These are phyloP conservation scores for Drosophila mettleri DNA, from an alignment of 2,888 invertebrate species.

Conservation along the genomic window DNA sequence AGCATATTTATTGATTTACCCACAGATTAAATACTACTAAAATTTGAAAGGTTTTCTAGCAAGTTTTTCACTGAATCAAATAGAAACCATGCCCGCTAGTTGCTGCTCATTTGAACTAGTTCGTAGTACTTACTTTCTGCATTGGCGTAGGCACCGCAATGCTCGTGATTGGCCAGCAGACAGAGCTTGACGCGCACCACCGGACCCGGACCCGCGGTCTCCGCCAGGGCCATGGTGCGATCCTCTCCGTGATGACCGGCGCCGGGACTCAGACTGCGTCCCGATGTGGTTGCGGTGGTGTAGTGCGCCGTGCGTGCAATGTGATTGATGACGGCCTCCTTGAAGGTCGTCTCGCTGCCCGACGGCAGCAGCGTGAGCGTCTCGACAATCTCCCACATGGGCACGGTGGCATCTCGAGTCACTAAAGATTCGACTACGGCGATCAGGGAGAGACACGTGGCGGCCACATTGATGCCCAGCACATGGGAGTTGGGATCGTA, in stretches of 20 bases:
- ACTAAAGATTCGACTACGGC: slow-evolving; percentile 91
- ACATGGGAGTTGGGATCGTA: slow-evolving; percentile 92
- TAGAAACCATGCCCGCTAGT: neutral
- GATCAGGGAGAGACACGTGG: slow-evolving; percentile 91
- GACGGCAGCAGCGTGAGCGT: slow-evolving; percentile 90
- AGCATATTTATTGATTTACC: too few relatives aligned
- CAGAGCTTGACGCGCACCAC: slow-evolving; percentile 93
- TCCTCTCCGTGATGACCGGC: slow-evolving; percentile 86
- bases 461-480: slow-evolving; percentile 91
- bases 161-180: slow-evolving; percentile 91
- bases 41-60: too few relatives aligned
- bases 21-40: too few relatives aligned
- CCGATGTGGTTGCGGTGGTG: slow-evolving; percentile 59
- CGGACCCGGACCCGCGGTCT: slow-evolving; percentile 85
- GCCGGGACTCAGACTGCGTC: slow-evolving; percentile 27
- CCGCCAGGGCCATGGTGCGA: slow-evolving; percentile 87
- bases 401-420: slow-evolving; percentile 86
- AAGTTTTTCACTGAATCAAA: neutral
- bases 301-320: slow-evolving; percentile 75
- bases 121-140: slow-evolving; percentile 91
- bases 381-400: slow-evolving; percentile 90
- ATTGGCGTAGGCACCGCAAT: slow-evolving; percentile 93
- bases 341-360: slow-evolving; percentile 89
- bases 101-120: neutral
- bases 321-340: slow-evolving; percentile 89